Evolutionary conservation across 2,888 invertebrate genomes (phyloP).

Genomic region (Shargacucullia verbasci): DNA sequence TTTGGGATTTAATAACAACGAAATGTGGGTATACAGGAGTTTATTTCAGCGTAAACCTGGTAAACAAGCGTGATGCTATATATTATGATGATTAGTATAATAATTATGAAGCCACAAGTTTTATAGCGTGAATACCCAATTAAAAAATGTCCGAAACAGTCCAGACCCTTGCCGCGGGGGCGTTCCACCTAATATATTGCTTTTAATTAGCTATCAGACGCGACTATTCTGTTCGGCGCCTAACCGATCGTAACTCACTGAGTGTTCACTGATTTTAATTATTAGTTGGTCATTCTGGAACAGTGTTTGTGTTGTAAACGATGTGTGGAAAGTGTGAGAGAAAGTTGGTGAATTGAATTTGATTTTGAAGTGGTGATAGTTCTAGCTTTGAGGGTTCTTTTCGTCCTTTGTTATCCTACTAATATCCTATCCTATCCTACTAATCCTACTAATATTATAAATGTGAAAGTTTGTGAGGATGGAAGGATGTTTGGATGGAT

Average conservation of each 20-base stretch:
- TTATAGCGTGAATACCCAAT: conserved; percentile 6
- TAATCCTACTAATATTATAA: no score
- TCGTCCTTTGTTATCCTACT: no score
- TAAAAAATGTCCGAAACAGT: conserved; percentile 19
- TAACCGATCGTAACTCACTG: conserved; percentile 44
- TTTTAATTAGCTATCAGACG: conserved; percentile 71
- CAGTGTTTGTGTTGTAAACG: conserved; percentile 40
- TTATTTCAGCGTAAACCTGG: no score
- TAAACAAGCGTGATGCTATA: no score
- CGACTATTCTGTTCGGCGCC: conserved; percentile 56
- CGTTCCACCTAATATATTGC: conserved; percentile 66
- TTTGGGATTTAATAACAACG: no score
- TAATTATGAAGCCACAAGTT: no score
- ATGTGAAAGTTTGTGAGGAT: no score
- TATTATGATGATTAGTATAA: no score
- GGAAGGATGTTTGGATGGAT: no score
- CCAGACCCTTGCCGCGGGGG: conserved; percentile 38
- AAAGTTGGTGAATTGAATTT: conserved; percentile 14
- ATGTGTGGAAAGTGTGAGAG: conserved; percentile 31
- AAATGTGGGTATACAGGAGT: no score
- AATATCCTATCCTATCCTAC: no score
- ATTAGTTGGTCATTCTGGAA: conserved; percentile 36
- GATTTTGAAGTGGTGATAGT: not conserved
- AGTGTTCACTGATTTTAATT: conserved; percentile 57
- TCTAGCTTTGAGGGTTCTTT: no score